Evolutionary conservation across 2,888 invertebrate genomes (phyloP).

Genomic region (Formica aserva): DNA sequence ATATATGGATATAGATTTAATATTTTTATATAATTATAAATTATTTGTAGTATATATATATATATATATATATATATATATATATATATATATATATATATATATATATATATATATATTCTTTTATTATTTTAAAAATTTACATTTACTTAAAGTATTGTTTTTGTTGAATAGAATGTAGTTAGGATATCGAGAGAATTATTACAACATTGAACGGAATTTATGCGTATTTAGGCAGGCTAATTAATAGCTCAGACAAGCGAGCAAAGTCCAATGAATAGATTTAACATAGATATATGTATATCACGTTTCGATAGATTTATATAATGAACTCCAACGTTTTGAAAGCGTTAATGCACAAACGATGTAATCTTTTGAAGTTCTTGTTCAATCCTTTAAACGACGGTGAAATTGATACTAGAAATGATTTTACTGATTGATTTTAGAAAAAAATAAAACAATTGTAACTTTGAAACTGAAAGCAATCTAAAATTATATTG

Average conservation of each 20-base stretch:
- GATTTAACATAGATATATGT: conserved; percentile 18
- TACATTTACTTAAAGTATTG: not conserved
- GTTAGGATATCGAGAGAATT: not conserved
- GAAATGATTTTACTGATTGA: too few relatives aligned
- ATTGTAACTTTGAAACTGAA: not conserved
- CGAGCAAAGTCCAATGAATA: not conserved
- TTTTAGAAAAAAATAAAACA: not conserved
- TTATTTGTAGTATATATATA: not conserved
- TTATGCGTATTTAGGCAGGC: not conserved
- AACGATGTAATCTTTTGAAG: conserved; percentile 32
- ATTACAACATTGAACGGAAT: conserved; percentile 6
- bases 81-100: not conserved
- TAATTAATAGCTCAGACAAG: conserved; percentile 13
- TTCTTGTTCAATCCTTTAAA: not conserved
- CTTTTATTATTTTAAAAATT: not conserved
- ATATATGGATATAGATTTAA: not conserved
- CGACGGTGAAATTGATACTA: not conserved
- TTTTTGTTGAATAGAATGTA: not conserved
- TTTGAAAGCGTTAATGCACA: conserved; percentile 22
- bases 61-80: not conserved
- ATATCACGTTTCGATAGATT: not conserved
- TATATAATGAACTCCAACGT: not conserved
- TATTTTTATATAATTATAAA: not conserved
- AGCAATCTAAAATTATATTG: not conserved
- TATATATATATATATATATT: not conserved